Conservation (phyloP, 1,140 invertebrate species). For the Drosophila mayri region DNA sequence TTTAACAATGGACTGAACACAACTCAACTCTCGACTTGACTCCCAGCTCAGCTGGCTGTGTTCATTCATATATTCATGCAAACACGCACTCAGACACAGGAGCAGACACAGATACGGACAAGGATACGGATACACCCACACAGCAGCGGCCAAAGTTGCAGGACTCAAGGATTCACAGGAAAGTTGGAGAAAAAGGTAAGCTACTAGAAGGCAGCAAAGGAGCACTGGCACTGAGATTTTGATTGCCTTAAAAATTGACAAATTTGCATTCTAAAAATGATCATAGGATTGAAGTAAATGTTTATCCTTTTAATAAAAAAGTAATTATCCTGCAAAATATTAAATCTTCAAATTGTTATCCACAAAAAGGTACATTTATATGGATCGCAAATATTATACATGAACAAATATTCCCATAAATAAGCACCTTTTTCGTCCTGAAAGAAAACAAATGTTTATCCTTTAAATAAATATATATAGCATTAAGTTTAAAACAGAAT, state of each 20-base stretch:
- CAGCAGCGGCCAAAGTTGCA: conserved; percentile 22
- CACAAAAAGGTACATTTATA: background rate
- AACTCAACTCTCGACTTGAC: conserved; percentile 61
- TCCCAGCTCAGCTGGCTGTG: conserved; percentile 61
- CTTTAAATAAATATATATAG: background rate
- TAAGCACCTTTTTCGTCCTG: too few species aligned
- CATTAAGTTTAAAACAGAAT: background rate
- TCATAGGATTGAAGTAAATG: too few species aligned
- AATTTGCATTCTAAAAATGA: background rate
- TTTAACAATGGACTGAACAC: conserved; percentile 69
- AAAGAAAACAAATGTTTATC: background rate
- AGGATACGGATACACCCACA: conserved; percentile 21
- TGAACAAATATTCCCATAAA: too few species aligned
- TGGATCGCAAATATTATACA: too few species aligned
- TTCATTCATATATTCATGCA: conserved; percentile 73
- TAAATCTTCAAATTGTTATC: background rate
- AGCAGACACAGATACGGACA: conserved; percentile 9
- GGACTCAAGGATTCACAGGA: background rate
- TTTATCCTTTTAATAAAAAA: too few species aligned
- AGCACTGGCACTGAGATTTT: too few species aligned
- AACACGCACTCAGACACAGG: conserved; percentile 36
- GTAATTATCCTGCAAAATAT: too few species aligned
- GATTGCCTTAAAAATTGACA: background rate
- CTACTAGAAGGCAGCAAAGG: too few species aligned
- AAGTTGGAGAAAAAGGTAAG: too few species aligned